Evolutionary conservation across 35 echinoderm and acorn worm genomes (phyloP).

Genomic region (Hemicentrotus pulcherrimus): DNA sequence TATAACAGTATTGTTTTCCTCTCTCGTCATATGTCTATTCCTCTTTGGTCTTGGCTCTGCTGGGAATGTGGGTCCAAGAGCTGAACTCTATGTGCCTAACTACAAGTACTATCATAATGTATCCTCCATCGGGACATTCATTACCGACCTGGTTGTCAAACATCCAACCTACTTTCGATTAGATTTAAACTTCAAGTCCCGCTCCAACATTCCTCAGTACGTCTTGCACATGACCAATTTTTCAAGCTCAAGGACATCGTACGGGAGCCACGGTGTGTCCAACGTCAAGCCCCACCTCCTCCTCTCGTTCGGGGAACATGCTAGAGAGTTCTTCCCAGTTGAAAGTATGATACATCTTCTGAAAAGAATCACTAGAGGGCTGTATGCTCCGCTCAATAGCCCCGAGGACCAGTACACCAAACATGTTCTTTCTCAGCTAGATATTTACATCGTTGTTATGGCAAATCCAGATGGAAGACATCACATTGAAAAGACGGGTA

Average conservation of each 20-base stretch:
- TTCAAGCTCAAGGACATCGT: conserved; percentile 62
- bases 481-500: conserved; percentile 80
- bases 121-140: conserved; percentile 61
- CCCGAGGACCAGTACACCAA: conserved; percentile 57
- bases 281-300: conserved; percentile 79
- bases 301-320: conserved; percentile 93
- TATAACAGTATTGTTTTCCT: background rate
- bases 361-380: conserved; percentile 73
- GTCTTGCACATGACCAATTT: conserved; percentile 87
- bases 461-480: conserved; percentile 95
- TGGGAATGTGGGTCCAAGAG: conserved; percentile 80
- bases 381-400: conserved; percentile 53
- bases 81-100: conserved; percentile 80
- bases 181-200: conserved; percentile 67
- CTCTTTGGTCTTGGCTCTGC: background rate
- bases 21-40: background rate
- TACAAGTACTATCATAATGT: conserved; percentile 94
- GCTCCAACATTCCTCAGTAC: conserved; percentile 70
- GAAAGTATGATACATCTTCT: conserved; percentile 86
- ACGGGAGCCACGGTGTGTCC: conserved; percentile 45
- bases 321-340: conserved; percentile 92
- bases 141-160: conserved; percentile 62
- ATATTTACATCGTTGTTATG: conserved; percentile 80
- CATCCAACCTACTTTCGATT: conserved; percentile 74
- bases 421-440: conserved; percentile 72